Evolutionary conservation across 2,797 vertebrate genomes (phyloP).

Genomic region (Liasis olivaceus): DNA sequence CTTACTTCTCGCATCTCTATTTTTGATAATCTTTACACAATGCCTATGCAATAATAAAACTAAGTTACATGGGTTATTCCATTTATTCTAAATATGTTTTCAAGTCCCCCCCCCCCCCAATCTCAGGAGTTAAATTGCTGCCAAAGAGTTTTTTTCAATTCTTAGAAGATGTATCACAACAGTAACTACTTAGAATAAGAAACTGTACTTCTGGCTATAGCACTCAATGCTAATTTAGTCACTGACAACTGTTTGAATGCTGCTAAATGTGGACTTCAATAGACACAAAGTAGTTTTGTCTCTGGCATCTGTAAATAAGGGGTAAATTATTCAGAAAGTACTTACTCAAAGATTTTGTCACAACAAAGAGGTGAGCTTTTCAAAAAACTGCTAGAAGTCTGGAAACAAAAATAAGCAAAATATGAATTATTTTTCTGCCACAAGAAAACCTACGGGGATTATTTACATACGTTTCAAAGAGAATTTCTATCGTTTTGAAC

Average conservation of each 20-base stretch:
- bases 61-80: background rate
- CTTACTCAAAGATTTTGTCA: constrained; percentile 69
- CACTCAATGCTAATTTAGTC: background rate
- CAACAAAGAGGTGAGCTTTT: constrained; percentile 51
- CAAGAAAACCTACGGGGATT: background rate
- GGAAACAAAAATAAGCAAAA: constrained; percentile 43
- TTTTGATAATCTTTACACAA: too few species aligned
- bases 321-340: constrained; percentile 10
- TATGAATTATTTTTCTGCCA: background rate
- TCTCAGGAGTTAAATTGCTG: background rate
- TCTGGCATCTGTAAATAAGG: rapidly evolving
- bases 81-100: background rate
- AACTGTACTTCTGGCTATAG: background rate
- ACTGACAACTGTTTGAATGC: background rate
- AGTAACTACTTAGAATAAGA: background rate
- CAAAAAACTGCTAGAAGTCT: constrained; percentile 59
- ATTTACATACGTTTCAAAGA: background rate
- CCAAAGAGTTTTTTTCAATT: background rate
- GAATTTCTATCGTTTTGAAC: background rate
- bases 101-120: too few species aligned
- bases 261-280: background rate
- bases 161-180: background rate
- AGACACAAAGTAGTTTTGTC: background rate
- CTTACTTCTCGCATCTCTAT: too few species aligned
- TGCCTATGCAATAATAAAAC: too few species aligned